Evolutionary conservation across 2,797 vertebrate genomes (phyloP).

Genomic region (Pipistrellus pipistrellus): DNA sequence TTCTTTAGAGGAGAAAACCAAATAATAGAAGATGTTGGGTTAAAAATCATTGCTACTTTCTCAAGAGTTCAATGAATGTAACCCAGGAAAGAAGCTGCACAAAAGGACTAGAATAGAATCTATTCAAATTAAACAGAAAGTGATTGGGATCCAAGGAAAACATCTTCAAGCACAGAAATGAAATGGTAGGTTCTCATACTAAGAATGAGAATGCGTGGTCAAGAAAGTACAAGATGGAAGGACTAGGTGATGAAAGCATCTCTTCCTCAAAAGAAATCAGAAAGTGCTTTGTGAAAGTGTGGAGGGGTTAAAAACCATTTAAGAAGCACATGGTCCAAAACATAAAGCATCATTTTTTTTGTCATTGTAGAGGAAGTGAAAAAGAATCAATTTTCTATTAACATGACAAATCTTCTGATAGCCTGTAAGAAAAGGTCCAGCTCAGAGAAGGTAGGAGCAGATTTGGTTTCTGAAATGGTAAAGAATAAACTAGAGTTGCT

Average conservation of each 20-base stretch:
- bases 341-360: neutral
- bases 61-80: neutral
- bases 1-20: neutral
- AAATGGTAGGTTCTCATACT: neutral
- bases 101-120: neutral
- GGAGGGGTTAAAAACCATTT: neutral
- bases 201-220: neutral
- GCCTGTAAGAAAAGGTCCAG: neutral
- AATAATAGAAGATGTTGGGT: neutral
- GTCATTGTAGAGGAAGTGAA: neutral
- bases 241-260: neutral
- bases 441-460: neutral
- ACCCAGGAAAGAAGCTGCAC: neutral
- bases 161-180: neutral
- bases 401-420: slow-evolving; percentile 37
- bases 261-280: neutral
- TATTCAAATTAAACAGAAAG: slow-evolving; percentile 48
- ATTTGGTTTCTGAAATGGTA: neutral
- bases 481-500: neutral
- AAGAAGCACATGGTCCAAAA: neutral
- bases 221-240: neutral
- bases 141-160: neutral
- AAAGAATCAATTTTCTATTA: slow-evolving; percentile 1
- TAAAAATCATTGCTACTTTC: slow-evolving; percentile 17
- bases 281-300: neutral